phyloP scores from a whole-genome alignment of 2,797 vertebrate species.

The Enteromius treurensis region DNA sequence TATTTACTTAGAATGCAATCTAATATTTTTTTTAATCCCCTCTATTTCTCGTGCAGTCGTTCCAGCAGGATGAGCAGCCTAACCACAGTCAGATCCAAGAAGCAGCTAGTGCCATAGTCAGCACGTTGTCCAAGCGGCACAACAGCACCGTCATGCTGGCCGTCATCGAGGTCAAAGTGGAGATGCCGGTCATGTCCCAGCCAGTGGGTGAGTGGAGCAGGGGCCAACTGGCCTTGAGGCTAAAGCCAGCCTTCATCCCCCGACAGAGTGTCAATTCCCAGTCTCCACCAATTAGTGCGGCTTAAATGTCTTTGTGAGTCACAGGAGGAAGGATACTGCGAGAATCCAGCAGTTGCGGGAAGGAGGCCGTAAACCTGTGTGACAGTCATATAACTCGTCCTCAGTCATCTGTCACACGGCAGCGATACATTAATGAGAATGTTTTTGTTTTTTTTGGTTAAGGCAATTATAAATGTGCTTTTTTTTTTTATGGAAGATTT shows the following conservation, averaged over 20 bases:
- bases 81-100: conserved; percentile 90
- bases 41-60: conserved; percentile 78
- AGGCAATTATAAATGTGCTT: neutral
- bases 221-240: conserved; percentile 24
- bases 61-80: conserved; percentile 84
- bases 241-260: conserved; percentile 8
- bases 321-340: conserved; percentile 36
- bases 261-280: neutral
- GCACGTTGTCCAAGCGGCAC: conserved; percentile 87
- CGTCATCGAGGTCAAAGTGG: conserved; percentile 94
- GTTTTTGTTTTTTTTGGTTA: neutral
- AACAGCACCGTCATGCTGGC: conserved; percentile 93
- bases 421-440: conserved; percentile 2
- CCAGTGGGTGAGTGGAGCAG: conserved; percentile 76
- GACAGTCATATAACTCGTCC: conserved; percentile 36
- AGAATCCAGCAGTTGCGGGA: conserved; percentile 32
- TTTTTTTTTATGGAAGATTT: neutral
- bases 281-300: conserved; percentile 27
- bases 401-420: neutral
- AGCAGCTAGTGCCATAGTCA: conserved; percentile 85
- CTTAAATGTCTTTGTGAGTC: conserved; percentile 17
- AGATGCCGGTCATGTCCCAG: conserved; percentile 81
- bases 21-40: neutral
- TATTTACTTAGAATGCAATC: neutral
- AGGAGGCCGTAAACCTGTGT: conserved; percentile 38